Conservation (phyloP, 2,888 invertebrate species). For the Phortica okadai region DNA sequence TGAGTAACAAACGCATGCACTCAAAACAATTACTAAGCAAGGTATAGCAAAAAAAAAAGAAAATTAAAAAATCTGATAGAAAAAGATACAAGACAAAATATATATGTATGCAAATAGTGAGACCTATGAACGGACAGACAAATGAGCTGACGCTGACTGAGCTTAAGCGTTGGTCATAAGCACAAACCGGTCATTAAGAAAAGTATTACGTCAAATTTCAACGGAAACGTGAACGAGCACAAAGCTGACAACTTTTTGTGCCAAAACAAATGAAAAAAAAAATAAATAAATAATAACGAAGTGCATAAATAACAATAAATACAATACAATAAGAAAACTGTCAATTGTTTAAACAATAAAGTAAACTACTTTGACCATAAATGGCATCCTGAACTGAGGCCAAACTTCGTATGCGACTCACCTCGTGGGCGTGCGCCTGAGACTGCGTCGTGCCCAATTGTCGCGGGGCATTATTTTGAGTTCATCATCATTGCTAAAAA, state of each 20-base stretch:
- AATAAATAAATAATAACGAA: not conserved
- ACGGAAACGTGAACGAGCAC: slow-evolving; percentile 6
- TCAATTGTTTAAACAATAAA: slow-evolving; percentile 7
- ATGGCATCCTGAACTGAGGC: not conserved
- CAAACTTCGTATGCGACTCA: slow-evolving; percentile 70
- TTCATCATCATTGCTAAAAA: slow-evolving; percentile 78
- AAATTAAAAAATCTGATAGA: not conserved
- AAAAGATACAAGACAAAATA: not conserved
- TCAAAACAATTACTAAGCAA: not conserved
- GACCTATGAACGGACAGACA: slow-evolving; percentile 14
- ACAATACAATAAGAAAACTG: slow-evolving; percentile 3
- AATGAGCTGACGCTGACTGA: not conserved
- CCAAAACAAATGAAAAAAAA: not conserved
- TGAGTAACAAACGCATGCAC: slow-evolving; percentile 3
- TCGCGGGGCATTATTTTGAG: slow-evolving; percentile 83
- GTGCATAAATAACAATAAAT: slow-evolving; percentile 1
- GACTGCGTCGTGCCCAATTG: slow-evolving; percentile 90
- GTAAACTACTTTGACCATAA: not conserved
- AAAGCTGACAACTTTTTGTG: not conserved
- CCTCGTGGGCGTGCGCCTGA: slow-evolving; percentile 88
- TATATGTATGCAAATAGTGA: not conserved
- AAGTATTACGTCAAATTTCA: slow-evolving; percentile 40
- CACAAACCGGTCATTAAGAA: slow-evolving; percentile 37
- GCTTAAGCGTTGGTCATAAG: slow-evolving; percentile 11
- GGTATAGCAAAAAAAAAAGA: not conserved